Conservation (phyloP, 2,888 invertebrate species). For the Rhabditoides inermis region DNA sequence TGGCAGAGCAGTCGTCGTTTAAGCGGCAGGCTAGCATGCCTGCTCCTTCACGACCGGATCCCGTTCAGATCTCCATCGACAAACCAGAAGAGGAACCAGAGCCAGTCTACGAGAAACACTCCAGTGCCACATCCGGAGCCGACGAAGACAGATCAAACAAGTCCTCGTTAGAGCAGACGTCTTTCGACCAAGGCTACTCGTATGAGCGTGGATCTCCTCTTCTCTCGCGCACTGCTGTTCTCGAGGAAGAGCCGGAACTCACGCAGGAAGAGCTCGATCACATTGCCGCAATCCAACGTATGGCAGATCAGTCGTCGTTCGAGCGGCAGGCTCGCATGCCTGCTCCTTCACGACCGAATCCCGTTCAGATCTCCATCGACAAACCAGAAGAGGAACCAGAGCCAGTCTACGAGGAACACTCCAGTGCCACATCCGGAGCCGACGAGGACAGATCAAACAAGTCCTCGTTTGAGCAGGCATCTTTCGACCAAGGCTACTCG, state of each 20-base stretch:
- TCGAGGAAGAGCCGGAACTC: too few relatives aligned
- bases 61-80: too few relatives aligned
- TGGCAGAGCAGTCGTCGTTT: not conserved
- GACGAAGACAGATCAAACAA: not conserved
- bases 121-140: not conserved
- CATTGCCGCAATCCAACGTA: not conserved
- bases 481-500: too few relatives aligned
- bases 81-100: too few relatives aligned
- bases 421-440: not conserved
- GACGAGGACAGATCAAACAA: not conserved
- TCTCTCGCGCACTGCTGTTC: not conserved
- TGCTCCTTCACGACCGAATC: not conserved
- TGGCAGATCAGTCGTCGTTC: constrained; percentile 2
- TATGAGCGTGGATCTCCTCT: not conserved
- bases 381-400: not conserved
- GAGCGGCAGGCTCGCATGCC: too few relatives aligned
- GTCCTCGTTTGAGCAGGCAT: too few relatives aligned
- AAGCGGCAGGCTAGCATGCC: not conserved
- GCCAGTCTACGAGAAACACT: not conserved
- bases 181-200: not conserved
- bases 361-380: not conserved
- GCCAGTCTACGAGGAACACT: not conserved
- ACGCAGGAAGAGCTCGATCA: constrained; percentile 1
- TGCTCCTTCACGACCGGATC: not conserved
- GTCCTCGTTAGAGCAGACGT: too few relatives aligned